Percentiles rank a stretch among this genome's conserved stretches.
Evolutionary conservation across 2,797 vertebrate species (phyloP).

Genomic region (Bufotes viridis): DNA sequence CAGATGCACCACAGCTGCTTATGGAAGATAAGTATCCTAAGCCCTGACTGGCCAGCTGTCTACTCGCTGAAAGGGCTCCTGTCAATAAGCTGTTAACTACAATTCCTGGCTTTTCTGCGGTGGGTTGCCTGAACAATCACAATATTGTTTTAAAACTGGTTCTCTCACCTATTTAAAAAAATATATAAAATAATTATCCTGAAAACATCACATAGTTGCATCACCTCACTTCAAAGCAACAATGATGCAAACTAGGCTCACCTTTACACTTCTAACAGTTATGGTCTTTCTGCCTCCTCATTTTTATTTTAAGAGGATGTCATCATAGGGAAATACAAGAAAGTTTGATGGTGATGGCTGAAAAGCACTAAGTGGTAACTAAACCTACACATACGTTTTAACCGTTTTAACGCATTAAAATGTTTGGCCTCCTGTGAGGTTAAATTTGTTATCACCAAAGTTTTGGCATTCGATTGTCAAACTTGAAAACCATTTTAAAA

Average conservation of each 20-base stretch:
- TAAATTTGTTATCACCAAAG: no score
- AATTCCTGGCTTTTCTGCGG: not conserved
- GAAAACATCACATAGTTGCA: not conserved
- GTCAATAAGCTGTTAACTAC: conserved; percentile 47
- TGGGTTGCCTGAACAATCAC: conserved; percentile 25
- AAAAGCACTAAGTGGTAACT: not conserved
- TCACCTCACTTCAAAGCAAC: not conserved
- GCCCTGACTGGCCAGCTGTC: conserved; percentile 46
- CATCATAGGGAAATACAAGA: not conserved
- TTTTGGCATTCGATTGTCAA: no score
- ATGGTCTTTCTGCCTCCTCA: not conserved
- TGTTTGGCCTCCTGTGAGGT: no score
- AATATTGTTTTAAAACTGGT: conserved; percentile 25
- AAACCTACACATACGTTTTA: not conserved
- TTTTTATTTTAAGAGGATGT: not conserved
- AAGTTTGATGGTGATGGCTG: not conserved
- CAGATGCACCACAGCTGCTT: conserved; percentile 50
- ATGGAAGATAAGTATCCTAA: conserved; percentile 48
- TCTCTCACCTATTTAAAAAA: not conserved
- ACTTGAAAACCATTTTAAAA: no score
- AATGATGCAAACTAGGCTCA: not conserved
- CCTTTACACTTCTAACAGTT: not conserved
- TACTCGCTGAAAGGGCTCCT: conserved; percentile 47
- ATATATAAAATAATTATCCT: not conserved
- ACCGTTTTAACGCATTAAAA: no score